A percentile compares a stretch with the other conserved stretches of the same genome.
Evolutionary conservation across 2,797 vertebrate genomes (phyloP).

Genomic region (Hydrolagus colliei): DNA sequence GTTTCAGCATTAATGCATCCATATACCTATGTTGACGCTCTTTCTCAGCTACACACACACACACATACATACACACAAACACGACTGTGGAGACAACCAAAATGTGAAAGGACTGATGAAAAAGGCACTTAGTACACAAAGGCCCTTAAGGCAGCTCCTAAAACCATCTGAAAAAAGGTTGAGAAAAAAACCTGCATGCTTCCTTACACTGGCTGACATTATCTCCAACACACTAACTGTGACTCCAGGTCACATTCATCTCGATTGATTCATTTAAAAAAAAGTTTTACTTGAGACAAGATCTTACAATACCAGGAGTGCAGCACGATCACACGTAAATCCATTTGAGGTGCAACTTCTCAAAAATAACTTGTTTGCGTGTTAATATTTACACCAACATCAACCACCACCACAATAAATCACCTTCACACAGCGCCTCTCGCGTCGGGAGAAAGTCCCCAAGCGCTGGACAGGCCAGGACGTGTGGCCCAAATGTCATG

Average conservation of each 20-base stretch:
- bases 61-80: accelerated
- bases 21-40: slow-evolving; percentile 11
- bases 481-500: too few relatives aligned
- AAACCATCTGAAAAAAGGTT: not conserved
- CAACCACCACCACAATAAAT: too few relatives aligned
- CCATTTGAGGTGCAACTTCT: not conserved
- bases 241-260: not conserved
- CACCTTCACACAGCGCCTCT: too few relatives aligned
- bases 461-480: too few relatives aligned
- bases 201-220: slow-evolving; percentile 14
- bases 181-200: slow-evolving; percentile 11
- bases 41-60: not conserved
- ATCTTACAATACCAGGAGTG: not conserved
- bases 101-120: slow-evolving; percentile 34
- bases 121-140: slow-evolving; percentile 19
- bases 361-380: not conserved
- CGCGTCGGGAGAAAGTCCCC: too few relatives aligned
- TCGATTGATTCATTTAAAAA: not conserved
- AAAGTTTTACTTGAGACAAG: slow-evolving; percentile 27
- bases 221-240: slow-evolving; percentile 30
- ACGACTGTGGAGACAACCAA: slow-evolving; percentile 33
- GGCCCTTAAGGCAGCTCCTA: too few relatives aligned
- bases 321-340: not conserved
- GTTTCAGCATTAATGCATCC: slow-evolving; percentile 30
- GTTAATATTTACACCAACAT: not conserved